phyloP scores from a whole-genome alignment of 2,888 invertebrate genomes.

The Pterobdella sp. region DNA sequence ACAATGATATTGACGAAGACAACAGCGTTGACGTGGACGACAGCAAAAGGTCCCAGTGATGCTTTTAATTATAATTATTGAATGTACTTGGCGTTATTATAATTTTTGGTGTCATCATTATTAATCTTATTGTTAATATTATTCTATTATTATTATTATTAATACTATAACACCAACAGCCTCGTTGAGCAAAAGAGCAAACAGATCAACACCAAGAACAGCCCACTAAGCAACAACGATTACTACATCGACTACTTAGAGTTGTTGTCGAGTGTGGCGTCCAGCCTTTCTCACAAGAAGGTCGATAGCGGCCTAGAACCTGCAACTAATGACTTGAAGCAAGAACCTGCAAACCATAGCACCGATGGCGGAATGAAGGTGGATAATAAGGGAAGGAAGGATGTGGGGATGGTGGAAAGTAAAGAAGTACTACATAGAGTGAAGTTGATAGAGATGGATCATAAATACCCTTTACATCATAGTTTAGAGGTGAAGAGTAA shows the following conservation, averaged over 20 bases:
- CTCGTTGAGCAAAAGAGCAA: background rate
- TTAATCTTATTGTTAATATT: background rate
- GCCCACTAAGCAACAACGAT: background rate
- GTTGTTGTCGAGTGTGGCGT: background rate
- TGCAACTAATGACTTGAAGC: no score
- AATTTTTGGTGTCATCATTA: background rate
- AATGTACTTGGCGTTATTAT: background rate
- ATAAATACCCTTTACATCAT: constrained; percentile 4
- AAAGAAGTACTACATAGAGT: background rate
- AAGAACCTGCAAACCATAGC: no score
- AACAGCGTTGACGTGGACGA: constrained; percentile 10
- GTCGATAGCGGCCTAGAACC: background rate
- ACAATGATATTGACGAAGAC: background rate
- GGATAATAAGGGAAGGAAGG: background rate
- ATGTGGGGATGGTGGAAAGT: background rate
- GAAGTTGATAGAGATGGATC: background rate
- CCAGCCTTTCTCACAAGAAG: constrained; percentile 1
- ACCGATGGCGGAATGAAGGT: background rate
- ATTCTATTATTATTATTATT: no score
- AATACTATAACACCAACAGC: background rate
- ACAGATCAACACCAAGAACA: constrained; percentile 7
- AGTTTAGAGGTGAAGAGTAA: constrained; percentile 12
- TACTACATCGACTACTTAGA: constrained; percentile 9
- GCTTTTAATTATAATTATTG: no score
- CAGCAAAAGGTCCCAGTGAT: constrained; percentile 3